Evolutionary conservation across 2,888 invertebrate species (phyloP), one percentile per base, ranked within the genome.

Genomic region (Campoplex capitator): DNA sequence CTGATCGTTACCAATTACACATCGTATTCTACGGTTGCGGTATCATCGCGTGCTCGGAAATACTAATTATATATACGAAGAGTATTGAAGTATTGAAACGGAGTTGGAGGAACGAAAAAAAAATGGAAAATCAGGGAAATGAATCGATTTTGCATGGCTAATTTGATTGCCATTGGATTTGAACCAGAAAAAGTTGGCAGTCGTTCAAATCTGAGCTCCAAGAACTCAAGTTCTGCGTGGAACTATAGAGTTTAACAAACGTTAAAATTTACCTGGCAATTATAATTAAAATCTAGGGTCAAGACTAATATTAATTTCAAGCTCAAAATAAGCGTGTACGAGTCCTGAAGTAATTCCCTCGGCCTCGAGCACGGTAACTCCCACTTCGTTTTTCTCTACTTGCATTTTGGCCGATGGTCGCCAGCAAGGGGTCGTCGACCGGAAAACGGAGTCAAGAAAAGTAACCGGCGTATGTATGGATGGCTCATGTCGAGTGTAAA

Each of bases 381-480:
- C 68, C 42, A 42, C 68, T 38, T 28, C 35, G 51, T 76, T 80
- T 54, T 45, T 71, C 68, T 68, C 68, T 68, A 68, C 9, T 68
- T 56, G 58, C 35, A 65, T 58, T 85, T 86, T 90, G 79, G 83
- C 88, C 86, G 83, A 45, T 58, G 82, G 18, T 32, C 42, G 38
- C 45, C 71, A 28, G 54, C 65, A 23, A 35, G 51, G 54, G 91
- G 91, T 91, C 91, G 90, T 90, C 88, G 92, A 92, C 92, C 91
- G 90, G 90, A 87, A 92, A 91, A 90, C 89, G 88, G 81, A 81
- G 73, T 70, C 68, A 88, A 81, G 81, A 84, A 86, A 84, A 86
- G 79, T 83, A 78, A 78, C 54, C 68, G 35, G 70, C 48, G 51
- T 62, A 45, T 73, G 18, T 23, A 56, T 77, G 28, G 32, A 56